Conservation (phyloP, 1,140 invertebrate genomes). For the Thaumetopoea pityocampa region DNA sequence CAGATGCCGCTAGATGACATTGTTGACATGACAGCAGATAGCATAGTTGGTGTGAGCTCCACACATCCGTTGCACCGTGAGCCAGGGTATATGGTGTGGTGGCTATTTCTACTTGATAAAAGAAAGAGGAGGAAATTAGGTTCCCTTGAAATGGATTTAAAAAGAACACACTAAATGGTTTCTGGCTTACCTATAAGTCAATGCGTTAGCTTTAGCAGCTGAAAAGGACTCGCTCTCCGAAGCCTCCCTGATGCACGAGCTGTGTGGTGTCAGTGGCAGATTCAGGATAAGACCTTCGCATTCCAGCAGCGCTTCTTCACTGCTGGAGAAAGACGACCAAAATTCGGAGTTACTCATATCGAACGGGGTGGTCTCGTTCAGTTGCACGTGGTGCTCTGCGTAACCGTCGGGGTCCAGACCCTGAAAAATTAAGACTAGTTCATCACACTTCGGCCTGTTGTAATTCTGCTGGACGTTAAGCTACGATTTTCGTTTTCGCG, state of each 20-base stretch:
- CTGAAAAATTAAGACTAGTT: constrained; percentile 35
- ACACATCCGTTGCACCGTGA: too few species aligned
- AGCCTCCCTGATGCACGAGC: constrained; percentile 66
- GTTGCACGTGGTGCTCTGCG: constrained; percentile 77
- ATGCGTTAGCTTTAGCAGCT: constrained; percentile 77
- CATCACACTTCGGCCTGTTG: too few species aligned
- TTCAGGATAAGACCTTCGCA: constrained; percentile 85
- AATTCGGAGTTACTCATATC: constrained; percentile 85
- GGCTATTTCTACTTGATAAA: too few species aligned
- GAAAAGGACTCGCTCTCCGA: constrained; percentile 58
- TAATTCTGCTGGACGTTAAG: too few species aligned
- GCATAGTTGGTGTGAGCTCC: too few species aligned
- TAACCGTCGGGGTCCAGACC: constrained; percentile 78
- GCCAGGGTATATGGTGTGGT: too few species aligned
- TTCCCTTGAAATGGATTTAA: too few species aligned
- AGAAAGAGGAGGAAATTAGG: too few species aligned
- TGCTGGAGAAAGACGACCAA: constrained; percentile 86
- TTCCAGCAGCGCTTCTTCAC: constrained; percentile 84
- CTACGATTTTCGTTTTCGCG: too few species aligned
- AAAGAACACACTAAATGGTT: too few species aligned
- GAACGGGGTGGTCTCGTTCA: constrained; percentile 79
- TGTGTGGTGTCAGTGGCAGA: constrained; percentile 81
- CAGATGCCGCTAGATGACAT: too few species aligned
- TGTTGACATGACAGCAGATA: too few species aligned
- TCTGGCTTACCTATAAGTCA: constrained; percentile 81